Evolutionary conservation across 1,140 invertebrate species (phyloP).

Genomic region (Marisa cornuarietis): DNA sequence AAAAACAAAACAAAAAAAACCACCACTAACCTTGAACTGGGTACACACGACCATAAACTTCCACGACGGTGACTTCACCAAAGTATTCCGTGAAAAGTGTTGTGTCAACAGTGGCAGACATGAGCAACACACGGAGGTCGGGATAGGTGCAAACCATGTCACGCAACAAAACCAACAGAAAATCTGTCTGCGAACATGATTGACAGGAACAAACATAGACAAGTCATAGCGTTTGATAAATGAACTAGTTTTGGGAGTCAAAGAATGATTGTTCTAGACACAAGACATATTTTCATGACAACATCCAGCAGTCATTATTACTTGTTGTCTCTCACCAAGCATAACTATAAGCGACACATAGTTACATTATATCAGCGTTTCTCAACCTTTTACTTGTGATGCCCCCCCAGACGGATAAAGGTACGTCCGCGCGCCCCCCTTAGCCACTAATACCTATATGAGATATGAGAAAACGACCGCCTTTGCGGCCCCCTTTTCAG

Average conservation of each 20-base stretch:
- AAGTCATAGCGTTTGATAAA: not conserved
- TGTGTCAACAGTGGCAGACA: constrained; percentile 70
- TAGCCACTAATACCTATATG: no score
- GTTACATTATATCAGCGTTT: no score
- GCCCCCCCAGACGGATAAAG: no score
- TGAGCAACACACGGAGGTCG: constrained; percentile 66
- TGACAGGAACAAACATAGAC: not conserved
- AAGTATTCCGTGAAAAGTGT: constrained; percentile 68
- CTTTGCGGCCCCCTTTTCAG: no score
- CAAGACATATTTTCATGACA: not conserved
- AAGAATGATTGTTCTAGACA: not conserved
- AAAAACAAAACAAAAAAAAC: no score
- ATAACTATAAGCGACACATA: no score
- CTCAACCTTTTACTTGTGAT: no score
- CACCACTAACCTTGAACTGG: constrained; percentile 65
- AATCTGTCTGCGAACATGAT: constrained; percentile 66
- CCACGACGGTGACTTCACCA: constrained; percentile 61
- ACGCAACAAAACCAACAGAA: constrained; percentile 67
- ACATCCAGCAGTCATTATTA: no score
- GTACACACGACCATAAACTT: constrained; percentile 65
- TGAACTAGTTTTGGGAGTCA: not conserved
- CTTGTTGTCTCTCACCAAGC: no score
- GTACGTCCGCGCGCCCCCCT: no score
- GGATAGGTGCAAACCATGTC: constrained; percentile 68
- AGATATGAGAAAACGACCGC: no score